Evolutionary conservation across 2,113 vertebrate species (phyloP).

Genomic region (Clarias macrocephalus): DNA sequence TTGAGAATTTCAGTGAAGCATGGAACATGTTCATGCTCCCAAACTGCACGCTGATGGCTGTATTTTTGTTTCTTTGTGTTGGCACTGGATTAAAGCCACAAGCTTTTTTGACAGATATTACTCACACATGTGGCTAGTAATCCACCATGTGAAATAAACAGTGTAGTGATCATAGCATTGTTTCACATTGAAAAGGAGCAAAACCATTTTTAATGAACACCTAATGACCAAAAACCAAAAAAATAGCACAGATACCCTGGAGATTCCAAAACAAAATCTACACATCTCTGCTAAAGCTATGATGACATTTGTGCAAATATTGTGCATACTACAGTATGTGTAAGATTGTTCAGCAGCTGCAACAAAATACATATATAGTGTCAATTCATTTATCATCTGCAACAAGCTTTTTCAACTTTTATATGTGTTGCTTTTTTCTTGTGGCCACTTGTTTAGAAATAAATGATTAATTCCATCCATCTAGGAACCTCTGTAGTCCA

Average conservation of each 20-base stretch:
- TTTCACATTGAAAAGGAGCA: not conserved
- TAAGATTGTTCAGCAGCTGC: no score
- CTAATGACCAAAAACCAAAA: not conserved
- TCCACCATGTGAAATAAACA: conserved; percentile 21
- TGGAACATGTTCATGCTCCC: not conserved
- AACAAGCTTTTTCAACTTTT: no score
- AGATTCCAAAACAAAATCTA: not conserved
- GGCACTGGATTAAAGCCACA: not conserved
- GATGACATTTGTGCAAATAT: no score
- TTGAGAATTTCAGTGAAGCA: conserved; percentile 20
- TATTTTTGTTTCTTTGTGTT: conserved; percentile 29
- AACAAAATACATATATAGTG: no score
- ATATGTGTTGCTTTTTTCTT: not conserved
- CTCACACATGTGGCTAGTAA: conserved; percentile 34
- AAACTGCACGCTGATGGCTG: conserved; percentile 8
- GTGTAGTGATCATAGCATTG: not conserved
- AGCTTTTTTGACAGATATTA: conserved; percentile 46
- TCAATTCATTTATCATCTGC: no score
- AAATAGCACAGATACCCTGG: not conserved
- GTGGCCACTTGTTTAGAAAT: not conserved
- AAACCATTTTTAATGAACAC: not conserved
- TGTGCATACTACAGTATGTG: no score
- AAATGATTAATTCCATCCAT: not conserved
- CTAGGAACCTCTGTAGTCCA: not conserved
- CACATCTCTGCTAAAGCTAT: not conserved